Percentiles rank a stretch among this genome's conserved stretches.
Evolutionary conservation across 1,140 invertebrate species (phyloP).

Genomic region (Platyscapa corneri): DNA sequence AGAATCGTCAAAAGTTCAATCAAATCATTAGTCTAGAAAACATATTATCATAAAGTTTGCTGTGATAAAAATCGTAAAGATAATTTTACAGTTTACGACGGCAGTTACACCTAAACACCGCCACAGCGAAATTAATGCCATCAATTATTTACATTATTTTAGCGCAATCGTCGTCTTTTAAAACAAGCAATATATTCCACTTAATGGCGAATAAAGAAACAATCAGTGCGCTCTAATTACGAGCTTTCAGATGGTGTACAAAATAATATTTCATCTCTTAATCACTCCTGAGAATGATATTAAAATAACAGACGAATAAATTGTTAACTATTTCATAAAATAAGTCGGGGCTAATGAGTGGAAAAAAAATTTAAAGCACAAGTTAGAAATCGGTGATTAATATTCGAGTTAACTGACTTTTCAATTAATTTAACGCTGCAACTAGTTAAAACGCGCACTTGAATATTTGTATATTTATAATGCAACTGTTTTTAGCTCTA

Average conservation of each 20-base stretch:
- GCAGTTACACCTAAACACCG: neutral
- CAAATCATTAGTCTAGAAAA: too few species aligned
- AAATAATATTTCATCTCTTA: neutral
- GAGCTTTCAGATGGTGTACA: neutral
- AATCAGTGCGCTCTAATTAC: neutral
- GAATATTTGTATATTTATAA: too few species aligned
- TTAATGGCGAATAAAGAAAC: neutral
- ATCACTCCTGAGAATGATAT: neutral
- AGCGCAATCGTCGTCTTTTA: neutral
- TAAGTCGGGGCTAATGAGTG: too few species aligned
- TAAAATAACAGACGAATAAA: neutral
- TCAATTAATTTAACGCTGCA: neutral
- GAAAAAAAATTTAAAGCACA: neutral
- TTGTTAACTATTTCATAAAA: neutral
- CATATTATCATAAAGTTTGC: too few species aligned
- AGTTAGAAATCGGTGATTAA: neutral
- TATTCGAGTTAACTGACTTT: neutral
- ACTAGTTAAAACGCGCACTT: too few species aligned
- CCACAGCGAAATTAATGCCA: neutral
- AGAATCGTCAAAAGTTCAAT: too few species aligned
- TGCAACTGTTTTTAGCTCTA: too few species aligned
- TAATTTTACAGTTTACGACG: neutral
- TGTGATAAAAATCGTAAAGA: too few species aligned
- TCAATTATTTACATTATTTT: neutral
- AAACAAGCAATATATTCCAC: neutral